Base-by-base conservation (phyloP, 2,888 invertebrate genomes). In the Drosophila ezoana region DNA sequence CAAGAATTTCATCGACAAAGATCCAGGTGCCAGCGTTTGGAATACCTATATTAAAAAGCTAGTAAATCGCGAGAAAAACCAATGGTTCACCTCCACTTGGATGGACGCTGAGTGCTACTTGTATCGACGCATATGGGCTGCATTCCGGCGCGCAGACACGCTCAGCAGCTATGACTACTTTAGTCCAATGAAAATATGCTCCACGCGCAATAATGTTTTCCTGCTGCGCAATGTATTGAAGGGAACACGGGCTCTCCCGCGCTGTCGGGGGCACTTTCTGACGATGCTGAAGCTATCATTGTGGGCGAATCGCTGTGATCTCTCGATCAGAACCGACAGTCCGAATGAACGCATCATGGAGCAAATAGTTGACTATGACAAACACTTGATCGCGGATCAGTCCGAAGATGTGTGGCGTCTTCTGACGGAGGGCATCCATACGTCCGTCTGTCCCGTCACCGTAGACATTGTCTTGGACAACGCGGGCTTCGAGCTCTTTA, bases 271-370 rank as follows among this genome's bases (percentile, higher is more conserved):
- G 8, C 64, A 81, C 35, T 89, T 91, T 9, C 69, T 61, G 18
- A 57, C 63, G 1, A 58, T 92, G 38, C 20, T 92, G 1, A 92
- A 91, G 49, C 90, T 96, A 11, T 95, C 96, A 81, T 93, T 99
- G 9, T 99, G 99, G 99, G 96, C 97, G 0, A 99, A 99, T 92
- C 96, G 96, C 90, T 97, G 96, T 90, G 99, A 99, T 92, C 92
- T 99, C 44, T 98, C 98, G 0, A 92, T 98, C 47, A 95, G 96
- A 93, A 94, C 47, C 93, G 94, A 57, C 92, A 93, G 56, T 91
- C 93, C 94, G 69, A 90, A 85, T 2, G 90, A 90, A 0, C 92
- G 94, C 87, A 93, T 95, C 0, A 78, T 95, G 41, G 92, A 92
- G 35, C 89, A 94, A 63, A 91, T 95, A 14, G 92, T 93, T 6